Evolutionary conservation across 2,888 invertebrate species (phyloP).

Genomic region (Ceriagrion tenellum): DNA sequence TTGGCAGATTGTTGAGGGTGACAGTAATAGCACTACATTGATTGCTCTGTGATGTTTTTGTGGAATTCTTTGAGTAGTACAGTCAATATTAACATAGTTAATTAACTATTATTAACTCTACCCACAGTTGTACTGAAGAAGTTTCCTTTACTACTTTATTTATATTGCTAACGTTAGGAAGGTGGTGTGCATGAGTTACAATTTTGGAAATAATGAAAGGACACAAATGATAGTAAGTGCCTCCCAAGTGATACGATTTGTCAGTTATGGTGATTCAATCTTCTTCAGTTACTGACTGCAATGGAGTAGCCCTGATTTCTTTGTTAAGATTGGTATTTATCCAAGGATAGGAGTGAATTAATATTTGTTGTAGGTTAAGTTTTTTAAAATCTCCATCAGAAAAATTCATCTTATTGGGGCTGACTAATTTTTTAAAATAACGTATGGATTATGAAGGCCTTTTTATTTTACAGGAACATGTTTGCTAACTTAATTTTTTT

Average conservation of each 20-base stretch:
- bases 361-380: background rate
- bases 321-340: background rate
- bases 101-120: background rate
- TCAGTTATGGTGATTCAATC: constrained; percentile 3
- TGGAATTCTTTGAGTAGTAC: background rate
- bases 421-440: background rate
- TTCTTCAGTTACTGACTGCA: background rate
- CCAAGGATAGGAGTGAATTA: background rate
- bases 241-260: constrained; percentile 38
- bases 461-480: background rate
- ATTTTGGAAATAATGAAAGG: constrained; percentile 10
- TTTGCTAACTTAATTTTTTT: background rate
- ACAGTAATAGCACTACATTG: background rate
- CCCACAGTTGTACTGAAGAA: background rate
- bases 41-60: background rate
- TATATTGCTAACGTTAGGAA: background rate
- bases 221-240: constrained; percentile 27
- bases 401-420: background rate
- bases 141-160: background rate
- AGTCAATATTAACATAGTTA: background rate
- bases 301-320: background rate
- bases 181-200: background rate
- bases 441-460: background rate
- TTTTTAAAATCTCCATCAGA: background rate
- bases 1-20: background rate